These are phyloP conservation scores for Dolichotis patagonum DNA, from an alignment of 2,113 vertebrate genomes.

Conservation along the genomic window DNA sequence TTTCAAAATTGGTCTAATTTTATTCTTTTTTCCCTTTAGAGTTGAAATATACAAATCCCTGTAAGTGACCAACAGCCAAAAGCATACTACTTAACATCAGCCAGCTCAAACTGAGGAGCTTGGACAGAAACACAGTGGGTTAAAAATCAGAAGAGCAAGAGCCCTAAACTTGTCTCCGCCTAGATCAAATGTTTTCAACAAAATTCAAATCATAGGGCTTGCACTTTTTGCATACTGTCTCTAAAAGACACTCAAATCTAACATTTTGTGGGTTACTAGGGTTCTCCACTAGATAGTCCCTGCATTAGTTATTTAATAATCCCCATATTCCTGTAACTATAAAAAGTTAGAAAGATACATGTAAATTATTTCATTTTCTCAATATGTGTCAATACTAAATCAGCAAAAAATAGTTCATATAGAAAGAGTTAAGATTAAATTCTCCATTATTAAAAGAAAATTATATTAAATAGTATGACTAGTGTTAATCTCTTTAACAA, in stretches of 20 bases:
- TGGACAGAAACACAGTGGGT: neutral
- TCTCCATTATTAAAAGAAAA: neutral
- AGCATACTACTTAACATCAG: neutral
- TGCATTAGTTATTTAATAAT: neutral
- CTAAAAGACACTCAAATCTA: neutral
- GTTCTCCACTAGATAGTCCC: neutral
- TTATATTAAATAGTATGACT: neutral
- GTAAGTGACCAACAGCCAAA: neutral
- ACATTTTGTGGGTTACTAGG: neutral
- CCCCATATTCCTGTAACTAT: neutral
- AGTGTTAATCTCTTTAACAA: neutral
- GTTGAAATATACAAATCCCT: neutral
- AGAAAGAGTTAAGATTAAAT: neutral
- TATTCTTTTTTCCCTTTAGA: neutral
- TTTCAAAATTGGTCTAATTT: neutral
- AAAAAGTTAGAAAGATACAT: neutral
- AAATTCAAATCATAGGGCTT: neutral
- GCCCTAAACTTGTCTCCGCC: neutral
- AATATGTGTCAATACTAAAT: neutral
- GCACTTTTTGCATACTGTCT: neutral
- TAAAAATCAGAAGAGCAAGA: neutral
- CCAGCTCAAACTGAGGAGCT: neutral
- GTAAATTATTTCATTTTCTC: neutral
- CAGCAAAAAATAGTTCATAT: slow-evolving; percentile 2
- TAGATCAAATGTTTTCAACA: neutral